Evolutionary conservation across 2,113 vertebrate species (phyloP).

Genomic region (Ptilorrhoa leucosticta): DNA sequence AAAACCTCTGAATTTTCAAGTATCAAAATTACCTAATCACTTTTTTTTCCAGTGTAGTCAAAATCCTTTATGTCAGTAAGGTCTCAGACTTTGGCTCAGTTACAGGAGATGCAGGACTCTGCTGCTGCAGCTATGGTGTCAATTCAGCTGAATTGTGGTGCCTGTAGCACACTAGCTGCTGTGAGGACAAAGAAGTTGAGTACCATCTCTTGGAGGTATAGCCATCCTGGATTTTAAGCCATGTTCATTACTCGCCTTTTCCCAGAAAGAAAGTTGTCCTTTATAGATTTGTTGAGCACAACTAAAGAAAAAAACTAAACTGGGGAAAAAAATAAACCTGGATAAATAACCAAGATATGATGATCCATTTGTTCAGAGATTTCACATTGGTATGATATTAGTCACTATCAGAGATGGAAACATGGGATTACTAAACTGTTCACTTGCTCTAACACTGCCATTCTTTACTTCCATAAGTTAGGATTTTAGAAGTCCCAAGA

Average conservation of each 20-base stretch:
- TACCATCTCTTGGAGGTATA: not conserved
- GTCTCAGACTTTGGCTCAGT: not conserved
- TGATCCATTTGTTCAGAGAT: not conserved
- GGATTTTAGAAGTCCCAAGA: not conserved
- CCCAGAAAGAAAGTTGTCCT: not conserved
- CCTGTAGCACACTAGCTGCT: not conserved
- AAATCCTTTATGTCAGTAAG: not conserved
- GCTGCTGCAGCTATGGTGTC: not conserved
- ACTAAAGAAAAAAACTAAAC: not conserved
- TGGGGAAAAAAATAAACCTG: fast-evolving
- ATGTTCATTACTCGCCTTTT: not conserved
- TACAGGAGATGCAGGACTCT: not conserved
- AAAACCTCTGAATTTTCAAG: not conserved
- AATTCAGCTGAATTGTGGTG: not conserved
- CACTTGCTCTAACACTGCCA: not conserved
- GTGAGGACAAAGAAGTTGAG: not conserved
- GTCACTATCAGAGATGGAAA: not conserved
- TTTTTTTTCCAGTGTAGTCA: not conserved
- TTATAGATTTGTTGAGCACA: not conserved
- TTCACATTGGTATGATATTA: not conserved
- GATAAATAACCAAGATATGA: not conserved
- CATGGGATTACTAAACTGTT: not conserved
- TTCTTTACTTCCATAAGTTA: not conserved
- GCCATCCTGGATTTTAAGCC: not conserved
- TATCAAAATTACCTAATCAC: not conserved